Base-by-base conservation (phyloP, 2,888 invertebrate genomes). In the Diogma glabrata region DNA sequence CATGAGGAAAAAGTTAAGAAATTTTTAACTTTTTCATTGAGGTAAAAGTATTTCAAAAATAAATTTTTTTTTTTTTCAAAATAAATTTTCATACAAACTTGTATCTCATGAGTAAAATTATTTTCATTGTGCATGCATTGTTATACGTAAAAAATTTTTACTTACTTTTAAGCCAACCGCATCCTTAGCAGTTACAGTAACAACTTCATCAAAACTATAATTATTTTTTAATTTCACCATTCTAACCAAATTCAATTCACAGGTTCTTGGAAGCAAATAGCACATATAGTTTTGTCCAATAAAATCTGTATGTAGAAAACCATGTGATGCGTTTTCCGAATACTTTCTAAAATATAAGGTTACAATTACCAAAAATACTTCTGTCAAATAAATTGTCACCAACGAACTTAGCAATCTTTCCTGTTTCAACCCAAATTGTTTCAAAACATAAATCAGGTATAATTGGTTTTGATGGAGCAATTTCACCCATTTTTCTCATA, bases 371-470 rank as follows among this genome's bases (percentile, higher is more conserved):
- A n/a, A n/a, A n/a, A n/a, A n/a, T n/a, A n/a, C n/a, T n/a, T n/a
- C n/a, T n/a, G n/a, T n/a, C 30, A 30, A 30, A 30, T 8, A 26
- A 26, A 30, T 30, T n/a, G 9, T 30, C 30, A 30, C n/a, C 9
- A 46, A 3, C n/a, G 4, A n/a, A 16, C 9, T 40, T 40, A 16
- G 20, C n/a, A n/a, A n/a, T n/a, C n/a, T n/a, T 45, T 6, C 26
- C 9, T 16, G 72, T 80, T 61, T 94, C 94, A 0, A 86, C 86
- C 94, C 94, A 95, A 12, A 93, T 72, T 63, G 87, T 85, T 58
- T 95, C 93, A 43, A 95, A 72, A 61, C 92, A 93, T 56, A 93
- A 75, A 58, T 88, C 86, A 0, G 94, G 93, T 58, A 83, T 81
- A 22, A 90, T 70, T 0, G 88, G 87, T 57, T 84, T 74, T 0